A percentile compares a stretch with the other conserved stretches of the same genome.
These are phyloP conservation scores for Drosophila equinoxialis DNA, from an alignment of 1,140 invertebrate genomes.

Conservation along the genomic window DNA sequence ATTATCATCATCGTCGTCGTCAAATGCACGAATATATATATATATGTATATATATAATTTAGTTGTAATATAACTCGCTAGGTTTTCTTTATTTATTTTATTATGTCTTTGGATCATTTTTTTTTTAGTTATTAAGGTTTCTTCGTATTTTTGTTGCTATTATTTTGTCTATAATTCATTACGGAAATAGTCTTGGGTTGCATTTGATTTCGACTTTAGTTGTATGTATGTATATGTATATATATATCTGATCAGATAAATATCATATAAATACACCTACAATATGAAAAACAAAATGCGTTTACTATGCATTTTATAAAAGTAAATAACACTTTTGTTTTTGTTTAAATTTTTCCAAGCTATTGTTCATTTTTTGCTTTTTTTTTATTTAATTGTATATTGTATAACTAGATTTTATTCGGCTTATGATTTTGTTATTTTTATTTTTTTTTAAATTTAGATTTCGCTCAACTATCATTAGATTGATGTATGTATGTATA, in stretches of 20 bases:
- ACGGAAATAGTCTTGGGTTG: constrained; percentile 54
- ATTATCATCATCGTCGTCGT: constrained; percentile 10
- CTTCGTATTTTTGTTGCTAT: constrained; percentile 20
- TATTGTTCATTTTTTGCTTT: constrained; percentile 52
- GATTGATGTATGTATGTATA: constrained; percentile 49
- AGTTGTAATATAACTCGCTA: constrained; percentile 56
- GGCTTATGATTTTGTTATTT: neutral
- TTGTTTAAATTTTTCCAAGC: constrained; percentile 36
- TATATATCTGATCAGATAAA: constrained; percentile 12
- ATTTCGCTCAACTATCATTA: constrained; percentile 62
- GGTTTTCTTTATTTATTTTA: constrained; percentile 14
- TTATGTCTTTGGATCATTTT: constrained; percentile 10
- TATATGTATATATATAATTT: constrained; percentile 14
- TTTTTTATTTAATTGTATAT: constrained; percentile 12
- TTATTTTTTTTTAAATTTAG: constrained; percentile 41
- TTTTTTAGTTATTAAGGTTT: neutral
- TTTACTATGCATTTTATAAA: constrained; percentile 48
- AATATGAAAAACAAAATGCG: constrained; percentile 26
- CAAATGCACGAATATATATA: constrained; percentile 54
- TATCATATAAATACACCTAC: neutral
- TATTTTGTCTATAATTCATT: constrained; percentile 28
- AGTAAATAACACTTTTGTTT: constrained; percentile 53
- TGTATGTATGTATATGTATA: neutral
- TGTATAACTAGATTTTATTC: constrained; percentile 54
- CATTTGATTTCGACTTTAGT: constrained; percentile 23